phyloP scores from a whole-genome alignment of 2,113 vertebrate species.

The Nansenia antarctica region DNA sequence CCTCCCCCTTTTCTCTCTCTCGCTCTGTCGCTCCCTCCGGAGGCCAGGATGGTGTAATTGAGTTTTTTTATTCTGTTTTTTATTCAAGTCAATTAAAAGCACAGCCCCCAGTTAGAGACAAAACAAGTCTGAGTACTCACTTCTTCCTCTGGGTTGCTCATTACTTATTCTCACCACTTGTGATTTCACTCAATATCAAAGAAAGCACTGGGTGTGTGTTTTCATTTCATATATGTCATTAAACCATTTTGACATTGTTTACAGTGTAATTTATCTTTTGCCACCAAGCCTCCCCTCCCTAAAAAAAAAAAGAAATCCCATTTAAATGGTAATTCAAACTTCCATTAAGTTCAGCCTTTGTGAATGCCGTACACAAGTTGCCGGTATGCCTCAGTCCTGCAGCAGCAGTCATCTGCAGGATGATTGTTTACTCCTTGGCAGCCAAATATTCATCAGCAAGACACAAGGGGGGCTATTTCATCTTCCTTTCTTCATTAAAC shows the following conservation, averaged over 20 bases:
- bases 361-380: slow-evolving; percentile 64
- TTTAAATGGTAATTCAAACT: slow-evolving; percentile 81
- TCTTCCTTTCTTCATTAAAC: too few relatives aligned
- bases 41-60: slow-evolving; percentile 70
- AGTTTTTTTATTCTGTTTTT: too few relatives aligned
- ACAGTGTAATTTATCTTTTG: slow-evolving; percentile 76
- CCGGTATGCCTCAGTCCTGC: not conserved
- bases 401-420: not conserved
- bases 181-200: too few relatives aligned
- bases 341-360: slow-evolving; percentile 72
- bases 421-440: not conserved
- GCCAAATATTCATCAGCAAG: not conserved
- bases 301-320: slow-evolving; percentile 69
- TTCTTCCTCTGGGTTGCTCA: slow-evolving; percentile 46
- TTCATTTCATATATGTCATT: slow-evolving; percentile 75
- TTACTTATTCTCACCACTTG: too few relatives aligned
- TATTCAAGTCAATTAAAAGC: slow-evolving; percentile 77
- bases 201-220: slow-evolving; percentile 56
- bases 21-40: slow-evolving; percentile 51
- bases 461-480: too few relatives aligned
- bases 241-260: slow-evolving; percentile 78
- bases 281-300: slow-evolving; percentile 55
- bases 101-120: slow-evolving; percentile 51
- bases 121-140: slow-evolving; percentile 61
- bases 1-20: slow-evolving; percentile 16